A percentile compares a stretch with the other conserved stretches of the same genome.
phyloP scores from a whole-genome alignment of 2,888 invertebrate species.

The Ichneumon xanthorius region DNA sequence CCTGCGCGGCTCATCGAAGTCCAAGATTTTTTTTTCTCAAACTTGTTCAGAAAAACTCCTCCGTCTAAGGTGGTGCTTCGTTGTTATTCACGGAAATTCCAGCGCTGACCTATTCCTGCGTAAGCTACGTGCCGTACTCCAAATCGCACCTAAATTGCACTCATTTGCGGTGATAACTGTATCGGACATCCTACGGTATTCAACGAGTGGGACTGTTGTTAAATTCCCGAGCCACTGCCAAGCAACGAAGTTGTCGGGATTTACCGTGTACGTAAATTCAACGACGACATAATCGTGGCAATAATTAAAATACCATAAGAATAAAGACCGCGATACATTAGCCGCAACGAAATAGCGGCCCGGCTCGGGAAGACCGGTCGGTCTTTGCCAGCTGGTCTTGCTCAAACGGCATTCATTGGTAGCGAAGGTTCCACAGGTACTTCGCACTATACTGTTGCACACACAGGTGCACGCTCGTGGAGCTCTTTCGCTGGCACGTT shows the following conservation, averaged over 20 bases:
- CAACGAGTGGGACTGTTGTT: background rate
- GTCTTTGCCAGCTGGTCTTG: slow-evolving; percentile 44
- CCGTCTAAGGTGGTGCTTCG: too few relatives aligned
- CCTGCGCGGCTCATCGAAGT: too few relatives aligned
- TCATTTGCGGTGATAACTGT: background rate
- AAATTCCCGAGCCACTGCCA: background rate
- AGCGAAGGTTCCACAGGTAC: slow-evolving; percentile 63
- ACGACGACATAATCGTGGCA: slow-evolving; percentile 38
- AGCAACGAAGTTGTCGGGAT: background rate
- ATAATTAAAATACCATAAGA: slow-evolving; percentile 51
- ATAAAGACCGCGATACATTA: slow-evolving; percentile 17
- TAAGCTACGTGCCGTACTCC: background rate
- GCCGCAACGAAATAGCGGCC: slow-evolving; percentile 9
- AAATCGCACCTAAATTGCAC: background rate
- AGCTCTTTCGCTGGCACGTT: slow-evolving; percentile 59
- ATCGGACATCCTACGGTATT: background rate
- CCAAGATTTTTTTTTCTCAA: too few relatives aligned
- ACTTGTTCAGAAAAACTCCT: too few relatives aligned
- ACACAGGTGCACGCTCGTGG: slow-evolving; percentile 39
- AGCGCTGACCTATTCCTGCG: too few relatives aligned
- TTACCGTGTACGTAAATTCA: slow-evolving; percentile 39
- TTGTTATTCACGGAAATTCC: too few relatives aligned
- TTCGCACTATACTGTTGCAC: slow-evolving; percentile 22
- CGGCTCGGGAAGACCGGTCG: slow-evolving; percentile 55
- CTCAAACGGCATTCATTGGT: slow-evolving; percentile 60